A percentile compares a stretch with the other conserved stretches of the same genome.
Evolutionary conservation across 2,888 invertebrate genomes (phyloP).

Genomic region (Alloscopus bannaensis): DNA sequence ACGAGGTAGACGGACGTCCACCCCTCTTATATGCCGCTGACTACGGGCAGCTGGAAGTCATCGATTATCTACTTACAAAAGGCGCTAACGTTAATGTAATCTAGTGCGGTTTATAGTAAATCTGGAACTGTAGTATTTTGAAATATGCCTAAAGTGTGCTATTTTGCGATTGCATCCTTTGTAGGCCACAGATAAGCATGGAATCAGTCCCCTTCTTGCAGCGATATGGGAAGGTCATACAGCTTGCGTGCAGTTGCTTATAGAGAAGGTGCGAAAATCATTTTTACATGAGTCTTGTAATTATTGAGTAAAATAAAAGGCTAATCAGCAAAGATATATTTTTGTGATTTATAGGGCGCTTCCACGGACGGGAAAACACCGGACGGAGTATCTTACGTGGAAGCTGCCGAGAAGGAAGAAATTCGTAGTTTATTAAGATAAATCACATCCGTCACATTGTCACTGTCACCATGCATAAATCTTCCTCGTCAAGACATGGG

Average conservation of each 20-base stretch:
- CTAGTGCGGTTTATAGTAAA: slow-evolving; percentile 74
- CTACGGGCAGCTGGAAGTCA: slow-evolving; percentile 93
- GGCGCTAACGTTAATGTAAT: slow-evolving; percentile 97
- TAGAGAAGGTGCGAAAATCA: slow-evolving; percentile 83
- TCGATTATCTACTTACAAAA: slow-evolving; percentile 89
- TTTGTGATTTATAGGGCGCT: slow-evolving; percentile 82
- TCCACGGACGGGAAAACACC: slow-evolving; percentile 88
- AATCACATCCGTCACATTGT: slow-evolving; percentile 75
- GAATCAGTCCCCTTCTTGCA: slow-evolving; percentile 93
- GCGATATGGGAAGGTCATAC: slow-evolving; percentile 98
- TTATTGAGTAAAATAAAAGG: no score
- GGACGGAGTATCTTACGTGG: slow-evolving; percentile 89
- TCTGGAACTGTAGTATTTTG: neutral
- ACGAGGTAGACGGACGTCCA: slow-evolving; percentile 90
- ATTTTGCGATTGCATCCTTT: slow-evolving; percentile 67
- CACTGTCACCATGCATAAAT: no score
- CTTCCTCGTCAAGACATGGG: slow-evolving; percentile 74
- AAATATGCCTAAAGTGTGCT: neutral
- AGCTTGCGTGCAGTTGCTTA: slow-evolving; percentile 89
- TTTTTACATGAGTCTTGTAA: neutral
- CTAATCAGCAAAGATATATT: neutral
- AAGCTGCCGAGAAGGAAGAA: slow-evolving; percentile 93
- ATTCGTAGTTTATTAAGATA: slow-evolving; percentile 85
- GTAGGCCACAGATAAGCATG: slow-evolving; percentile 94
- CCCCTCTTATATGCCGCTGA: slow-evolving; percentile 97